A percentile compares a stretch with the other conserved stretches of the same genome.
Conservation (phyloP, 2,888 invertebrate species). For the Dendrolimus pini region DNA sequence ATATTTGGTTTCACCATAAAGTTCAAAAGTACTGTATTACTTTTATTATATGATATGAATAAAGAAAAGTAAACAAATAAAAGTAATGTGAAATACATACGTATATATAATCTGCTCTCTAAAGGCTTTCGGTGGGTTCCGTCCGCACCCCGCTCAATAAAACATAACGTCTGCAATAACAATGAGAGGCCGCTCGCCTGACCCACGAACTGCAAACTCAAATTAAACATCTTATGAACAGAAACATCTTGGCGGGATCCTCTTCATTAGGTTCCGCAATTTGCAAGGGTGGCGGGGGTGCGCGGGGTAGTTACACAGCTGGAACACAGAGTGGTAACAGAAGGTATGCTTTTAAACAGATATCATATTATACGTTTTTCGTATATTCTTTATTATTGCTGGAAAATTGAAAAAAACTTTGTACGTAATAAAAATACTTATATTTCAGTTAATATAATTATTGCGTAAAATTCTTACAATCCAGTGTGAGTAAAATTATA, state of each 20-base stretch:
- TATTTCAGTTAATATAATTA: too few species aligned
- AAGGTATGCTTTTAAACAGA: neutral
- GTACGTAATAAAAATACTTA: too few species aligned
- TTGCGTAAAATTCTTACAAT: too few species aligned
- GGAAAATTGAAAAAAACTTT: too few species aligned
- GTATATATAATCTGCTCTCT: neutral
- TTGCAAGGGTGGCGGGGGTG: constrained; percentile 42
- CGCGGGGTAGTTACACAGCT: constrained; percentile 58
- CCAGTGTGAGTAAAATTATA: too few species aligned
- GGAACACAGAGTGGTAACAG: neutral
- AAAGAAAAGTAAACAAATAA: neutral
- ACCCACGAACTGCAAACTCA: constrained; percentile 69
- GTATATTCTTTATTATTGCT: too few species aligned
- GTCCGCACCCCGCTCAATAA: constrained; percentile 27
- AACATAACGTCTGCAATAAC: constrained; percentile 58
- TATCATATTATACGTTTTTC: neutral
- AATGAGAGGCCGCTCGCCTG: constrained; percentile 56
- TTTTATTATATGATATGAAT: neutral
- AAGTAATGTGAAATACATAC: neutral
- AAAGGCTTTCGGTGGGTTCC: neutral
- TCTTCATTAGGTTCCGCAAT: constrained; percentile 74
- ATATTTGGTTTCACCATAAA: neutral
- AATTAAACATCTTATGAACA: constrained; percentile 75
- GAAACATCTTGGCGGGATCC: constrained; percentile 73
- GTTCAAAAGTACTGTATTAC: neutral